Evolutionary conservation across 2,797 vertebrate genomes (phyloP).

Genomic region (Lagodon rhomboides): DNA sequence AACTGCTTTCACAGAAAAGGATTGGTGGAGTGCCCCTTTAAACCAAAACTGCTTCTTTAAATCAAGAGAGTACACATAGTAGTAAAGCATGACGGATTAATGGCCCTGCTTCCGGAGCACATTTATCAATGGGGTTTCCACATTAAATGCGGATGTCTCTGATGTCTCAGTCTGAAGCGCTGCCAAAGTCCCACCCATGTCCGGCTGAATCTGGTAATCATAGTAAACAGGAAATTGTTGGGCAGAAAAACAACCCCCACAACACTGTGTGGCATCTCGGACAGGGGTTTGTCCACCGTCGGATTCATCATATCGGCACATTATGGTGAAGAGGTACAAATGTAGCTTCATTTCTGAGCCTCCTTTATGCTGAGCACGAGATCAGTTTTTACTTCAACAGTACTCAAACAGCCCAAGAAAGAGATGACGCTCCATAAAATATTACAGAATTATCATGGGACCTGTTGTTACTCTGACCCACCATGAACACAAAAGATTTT

Average conservation of each 20-base stretch:
- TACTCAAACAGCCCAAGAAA: not conserved
- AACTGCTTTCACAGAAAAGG: not conserved
- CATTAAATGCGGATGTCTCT: not conserved
- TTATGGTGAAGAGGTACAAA: slow-evolving; percentile 9
- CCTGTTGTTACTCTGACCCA: slow-evolving; percentile 37
- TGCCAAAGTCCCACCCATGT: slow-evolving; percentile 37
- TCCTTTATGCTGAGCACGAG: not conserved
- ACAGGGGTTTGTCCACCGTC: not conserved
- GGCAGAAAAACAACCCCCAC: slow-evolving; percentile 33
- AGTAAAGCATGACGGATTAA: not conserved
- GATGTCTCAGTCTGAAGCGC: slow-evolving; percentile 33
- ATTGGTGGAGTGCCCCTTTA: not conserved
- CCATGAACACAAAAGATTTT: slow-evolving; percentile 27
- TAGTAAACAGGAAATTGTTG: slow-evolving; percentile 60
- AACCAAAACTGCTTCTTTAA: not conserved
- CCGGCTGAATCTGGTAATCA: slow-evolving; percentile 31
- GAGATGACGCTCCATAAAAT: not conserved
- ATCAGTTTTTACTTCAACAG: not conserved
- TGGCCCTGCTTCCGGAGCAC: not conserved
- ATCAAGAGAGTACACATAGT: too few species aligned
- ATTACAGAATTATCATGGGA: not conserved
- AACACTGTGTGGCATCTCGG: slow-evolving; percentile 19
- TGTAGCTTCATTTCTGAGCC: not conserved
- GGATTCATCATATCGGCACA: slow-evolving; percentile 5
- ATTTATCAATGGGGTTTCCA: slow-evolving; percentile 25